Evolutionary conservation across 2,797 vertebrate genomes (phyloP), one percentile per base, ranked within the genome.

Genomic region (Rhinatrema bivittatum): DNA sequence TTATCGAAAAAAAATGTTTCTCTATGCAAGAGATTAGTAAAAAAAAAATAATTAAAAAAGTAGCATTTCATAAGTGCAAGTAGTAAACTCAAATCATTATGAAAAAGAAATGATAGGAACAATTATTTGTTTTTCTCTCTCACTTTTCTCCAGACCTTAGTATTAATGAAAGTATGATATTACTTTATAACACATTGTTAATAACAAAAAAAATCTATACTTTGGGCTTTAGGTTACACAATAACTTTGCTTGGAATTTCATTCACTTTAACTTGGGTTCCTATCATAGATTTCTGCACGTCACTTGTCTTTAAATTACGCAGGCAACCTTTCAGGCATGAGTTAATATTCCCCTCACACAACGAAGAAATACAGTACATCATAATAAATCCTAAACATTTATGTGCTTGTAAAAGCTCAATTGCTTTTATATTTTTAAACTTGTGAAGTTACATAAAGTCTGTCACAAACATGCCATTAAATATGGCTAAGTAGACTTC

Each of bases 361-460:
- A 62, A 47, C 17, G 34, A 33, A 41, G 36, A 54, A 15, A 29
- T 37, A 43, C 50, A 29, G 46, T 55, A 50, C 59, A 63, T 63
- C 60, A 72, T 52, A 48, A 39, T 6, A 19, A 39, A 55, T 56
- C 49, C 55, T 23, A 60, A 65, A 65, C 65, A 70, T 65, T 70
- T 68, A 61, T 63, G 48, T 20, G 39, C 38, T 59, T 61, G 29
- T 36, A 70, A 49, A 56, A 35, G 32, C 47, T 41, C 48, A 62
- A 66, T 66, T 66, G 60, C 21, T 42, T 53, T 28, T 54, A 29
- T 49, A 42, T 31, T 14, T 45, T 46, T 37, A 28, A 5, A 5
- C 27, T 41, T 45, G 37, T 24, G 32, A 33, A 32, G 35, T 57
- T 68, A 56, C 24, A 26, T 36, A 36, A 21, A 33, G 31, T 29